Evolutionary conservation across 2,113 vertebrate genomes (phyloP), one percentile per base, ranked within the genome.

Genomic region (Athene noctua): DNA sequence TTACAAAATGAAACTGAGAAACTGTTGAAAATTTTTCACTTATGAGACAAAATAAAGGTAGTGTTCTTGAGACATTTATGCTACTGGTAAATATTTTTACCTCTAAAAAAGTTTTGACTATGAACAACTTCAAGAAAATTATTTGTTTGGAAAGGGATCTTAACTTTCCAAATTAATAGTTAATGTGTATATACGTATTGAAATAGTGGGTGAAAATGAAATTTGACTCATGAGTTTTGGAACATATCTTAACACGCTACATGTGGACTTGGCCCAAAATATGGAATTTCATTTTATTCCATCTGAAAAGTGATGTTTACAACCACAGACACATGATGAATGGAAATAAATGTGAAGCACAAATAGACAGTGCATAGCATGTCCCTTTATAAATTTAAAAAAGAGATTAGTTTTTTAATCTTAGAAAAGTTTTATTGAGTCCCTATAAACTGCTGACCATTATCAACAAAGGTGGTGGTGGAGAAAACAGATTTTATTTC

Each of bases 391-490:
- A 86, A n/a, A 61, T 34, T 47, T 8, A 70, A 85, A 92, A 58
- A 62, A 1, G 4, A 71, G 13, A 3, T 22, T 62, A 57, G 2
- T 13, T 73, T 88, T 84, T 91, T 4, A 80, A 66, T 13, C 5
- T 27, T 66, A 51, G 3, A 30, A 62, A 80, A 10, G 8, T 6
- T 70, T 47, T 36, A 75, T 42, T 73, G 15, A 40, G 13, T 55
- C 8, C 4, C 10, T 58, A 26, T 36, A 74, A 86, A 30, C 11
- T 88, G 34, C 2, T 91, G 36, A 54, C 13, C 7, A 6, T 20
- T 78, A 78, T 15, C 51, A 78, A 78, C 5, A 29, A 84, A 58
- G 0, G 1, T 40, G 21, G 7, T 0, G 26, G 6, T 25, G 2
- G 7, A 6, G 11, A 78, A 88, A 89, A 47, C 1, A 65, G 21